Conservation (phyloP, 2,113 vertebrate species). For the Tyrannus savana region DNA sequence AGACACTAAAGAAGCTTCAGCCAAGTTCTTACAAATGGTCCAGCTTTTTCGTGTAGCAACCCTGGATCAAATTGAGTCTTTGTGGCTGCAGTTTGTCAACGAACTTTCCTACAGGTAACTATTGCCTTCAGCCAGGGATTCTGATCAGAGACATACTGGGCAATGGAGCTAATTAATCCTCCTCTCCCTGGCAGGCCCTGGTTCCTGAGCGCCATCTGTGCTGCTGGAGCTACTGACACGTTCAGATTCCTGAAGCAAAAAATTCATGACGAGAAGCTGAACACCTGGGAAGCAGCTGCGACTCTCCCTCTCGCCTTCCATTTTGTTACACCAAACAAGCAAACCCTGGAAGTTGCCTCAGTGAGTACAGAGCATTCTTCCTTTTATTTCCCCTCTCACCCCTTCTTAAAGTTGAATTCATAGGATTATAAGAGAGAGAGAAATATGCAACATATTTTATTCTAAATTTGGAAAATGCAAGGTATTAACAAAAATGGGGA, state of each 20-base stretch:
- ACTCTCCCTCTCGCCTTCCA: slow-evolving; percentile 72
- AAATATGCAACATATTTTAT: neutral
- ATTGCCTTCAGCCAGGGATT: neutral
- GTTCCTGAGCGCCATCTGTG: slow-evolving; percentile 78
- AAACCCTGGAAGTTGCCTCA: slow-evolving; percentile 72
- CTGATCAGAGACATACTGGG: neutral
- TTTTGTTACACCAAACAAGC: slow-evolving; percentile 68
- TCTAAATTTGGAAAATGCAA: neutral
- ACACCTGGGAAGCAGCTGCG: slow-evolving; percentile 62
- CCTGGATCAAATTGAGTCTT: slow-evolving; percentile 68
- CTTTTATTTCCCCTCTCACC: neutral
- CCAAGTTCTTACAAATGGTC: slow-evolving; percentile 75
- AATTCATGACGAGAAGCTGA: slow-evolving; percentile 71
- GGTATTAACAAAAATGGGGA: neutral
- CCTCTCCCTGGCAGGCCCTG: slow-evolving; percentile 71
- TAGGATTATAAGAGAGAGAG: neutral
- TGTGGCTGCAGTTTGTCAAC: slow-evolving; percentile 74
- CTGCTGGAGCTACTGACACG: slow-evolving; percentile 72
- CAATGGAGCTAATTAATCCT: neutral
- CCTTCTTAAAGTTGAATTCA: neutral
- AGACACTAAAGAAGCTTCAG: slow-evolving; percentile 64
- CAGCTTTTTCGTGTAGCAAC: slow-evolving; percentile 75
- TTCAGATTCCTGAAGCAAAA: slow-evolving; percentile 79
- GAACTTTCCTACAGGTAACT: slow-evolving; percentile 37
- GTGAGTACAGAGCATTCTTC: slow-evolving; percentile 30